phyloP scores from a whole-genome alignment of 2,888 invertebrate genomes.

The Drosophila trichaetosa region DNA sequence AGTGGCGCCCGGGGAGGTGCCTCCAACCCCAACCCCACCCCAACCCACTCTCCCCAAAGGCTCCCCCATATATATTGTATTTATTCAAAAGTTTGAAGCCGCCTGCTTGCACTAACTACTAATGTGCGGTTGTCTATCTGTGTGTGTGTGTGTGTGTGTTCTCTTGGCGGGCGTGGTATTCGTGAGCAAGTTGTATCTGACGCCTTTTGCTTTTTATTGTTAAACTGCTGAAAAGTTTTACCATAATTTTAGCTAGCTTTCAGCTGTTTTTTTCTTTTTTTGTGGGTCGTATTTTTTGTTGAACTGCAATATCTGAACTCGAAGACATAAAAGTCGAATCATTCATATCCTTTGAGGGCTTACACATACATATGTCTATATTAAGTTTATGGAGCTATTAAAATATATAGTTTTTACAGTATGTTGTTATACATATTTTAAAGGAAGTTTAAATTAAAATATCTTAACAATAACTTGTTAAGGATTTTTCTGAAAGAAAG shows the following conservation, averaged over 20 bases:
- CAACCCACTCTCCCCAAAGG: slow-evolving; percentile 1
- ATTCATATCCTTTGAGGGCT: slow-evolving; percentile 17
- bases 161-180: slow-evolving; percentile 57
- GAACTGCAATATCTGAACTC: slow-evolving; percentile 24
- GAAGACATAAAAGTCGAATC: slow-evolving; percentile 18
- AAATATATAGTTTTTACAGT: background rate
- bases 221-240: slow-evolving; percentile 75
- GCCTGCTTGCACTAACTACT: slow-evolving; percentile 81
- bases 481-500: background rate
- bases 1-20: slow-evolving; percentile 72
- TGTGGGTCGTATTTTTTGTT: slow-evolving; percentile 24
- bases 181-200: slow-evolving; percentile 68
- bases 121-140: slow-evolving; percentile 69
- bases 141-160: slow-evolving; percentile 24
- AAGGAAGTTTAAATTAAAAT: background rate
- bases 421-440: background rate
- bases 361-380: background rate
- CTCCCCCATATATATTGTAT: slow-evolving; percentile 63
- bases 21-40: slow-evolving; percentile 4
- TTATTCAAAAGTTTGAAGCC: slow-evolving; percentile 77
- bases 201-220: slow-evolving; percentile 80
- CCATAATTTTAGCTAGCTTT: slow-evolving; percentile 66
- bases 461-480: background rate
- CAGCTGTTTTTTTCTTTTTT: slow-evolving; percentile 32
- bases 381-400: background rate